phyloP scores from a whole-genome alignment of 2,797 vertebrate genomes.

The Sparidentex hasta region DNA sequence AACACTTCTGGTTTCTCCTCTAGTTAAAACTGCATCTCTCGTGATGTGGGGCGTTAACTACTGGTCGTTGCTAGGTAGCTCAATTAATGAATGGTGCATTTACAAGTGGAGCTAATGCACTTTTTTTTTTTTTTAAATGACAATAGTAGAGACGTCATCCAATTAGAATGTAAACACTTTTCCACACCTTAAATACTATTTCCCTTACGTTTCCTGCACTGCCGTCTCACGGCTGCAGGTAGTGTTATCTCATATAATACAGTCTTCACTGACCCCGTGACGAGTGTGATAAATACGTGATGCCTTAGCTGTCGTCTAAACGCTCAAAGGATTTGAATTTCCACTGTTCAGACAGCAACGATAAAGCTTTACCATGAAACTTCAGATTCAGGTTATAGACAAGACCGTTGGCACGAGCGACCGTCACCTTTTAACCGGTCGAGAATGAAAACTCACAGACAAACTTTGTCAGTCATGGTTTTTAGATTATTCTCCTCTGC shows the following conservation, averaged over 20 bases:
- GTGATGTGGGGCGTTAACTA: conserved; percentile 58
- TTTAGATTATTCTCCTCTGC: conserved; percentile 55
- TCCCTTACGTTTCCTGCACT: conserved; percentile 22
- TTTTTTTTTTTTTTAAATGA: conserved; percentile 34
- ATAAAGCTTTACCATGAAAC: conserved; percentile 62
- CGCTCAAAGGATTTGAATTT: conserved; percentile 28
- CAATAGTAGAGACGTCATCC: conserved; percentile 54
- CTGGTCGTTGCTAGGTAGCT: conserved; percentile 64
- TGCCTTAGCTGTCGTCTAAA: conserved; percentile 46
- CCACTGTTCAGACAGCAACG: conserved; percentile 52
- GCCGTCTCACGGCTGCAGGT: conserved; percentile 48
- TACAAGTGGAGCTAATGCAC: conserved; percentile 74
- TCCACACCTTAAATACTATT: conserved; percentile 46
- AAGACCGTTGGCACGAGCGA: conserved; percentile 36
- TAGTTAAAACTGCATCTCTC: conserved; percentile 55
- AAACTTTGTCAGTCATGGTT: conserved; percentile 66
- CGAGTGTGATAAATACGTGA: conserved; percentile 47
- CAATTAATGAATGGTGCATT: conserved; percentile 76
- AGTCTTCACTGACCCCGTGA: conserved; percentile 47
- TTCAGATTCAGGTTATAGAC: conserved; percentile 62
- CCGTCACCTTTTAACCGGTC: conserved; percentile 41
- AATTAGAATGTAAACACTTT: conserved; percentile 67
- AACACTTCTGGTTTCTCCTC: conserved; percentile 57
- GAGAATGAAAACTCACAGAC: conserved; percentile 68
- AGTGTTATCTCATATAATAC: conserved; percentile 34